Base-by-base conservation (phyloP, 1,140 invertebrate genomes). In the Atta cephalotes region DNA sequence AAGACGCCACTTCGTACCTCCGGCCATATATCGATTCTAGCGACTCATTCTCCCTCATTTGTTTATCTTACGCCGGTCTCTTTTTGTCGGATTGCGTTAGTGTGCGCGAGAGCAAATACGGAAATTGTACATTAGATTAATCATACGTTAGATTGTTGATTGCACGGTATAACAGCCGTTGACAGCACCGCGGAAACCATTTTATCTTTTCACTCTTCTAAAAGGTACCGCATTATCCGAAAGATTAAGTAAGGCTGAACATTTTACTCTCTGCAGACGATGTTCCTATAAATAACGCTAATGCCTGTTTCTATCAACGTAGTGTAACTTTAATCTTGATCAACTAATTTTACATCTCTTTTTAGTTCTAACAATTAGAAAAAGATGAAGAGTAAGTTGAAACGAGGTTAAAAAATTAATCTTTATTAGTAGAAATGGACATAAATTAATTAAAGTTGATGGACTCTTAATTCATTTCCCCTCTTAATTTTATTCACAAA, bases 91-190 rank as follows among this genome's bases (percentile, higher is more conserved):
- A 71, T 81, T 60, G 53, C 65, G 65, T 81, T 53, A 71, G 63
- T 18, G 31, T 5, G 49, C 53, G 18, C 65, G 79, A 81, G 51
- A 71, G 65, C 66, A 81, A 81, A 81, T 71, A 81, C 79, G 79
- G 78, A 81, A 81, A 45, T 71, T 3, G 53, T 45, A n/a, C 66
- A 45, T 81, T 81, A 71, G 65, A 81, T 81, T 71, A 81, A 71
- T 81, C 79, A 81, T 60, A 71, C 21, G 66, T 81, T 81, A 81
- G 79, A 45, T 58, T 58, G 49, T 45, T 45, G 35, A 71, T 71
- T 80, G 21, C 31, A 25, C 4, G 12, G n/a, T n/a, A 10, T 21
- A 39, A 60, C 66, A 14, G 49, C 39, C 21, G 51, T 45, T 70
- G 78, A 81, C 66, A 81, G 65, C 63, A 68, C 31, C 63, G 78